Base-by-base conservation (phyloP, 1,140 invertebrate species). In the Brachionus koreanus region DNA sequence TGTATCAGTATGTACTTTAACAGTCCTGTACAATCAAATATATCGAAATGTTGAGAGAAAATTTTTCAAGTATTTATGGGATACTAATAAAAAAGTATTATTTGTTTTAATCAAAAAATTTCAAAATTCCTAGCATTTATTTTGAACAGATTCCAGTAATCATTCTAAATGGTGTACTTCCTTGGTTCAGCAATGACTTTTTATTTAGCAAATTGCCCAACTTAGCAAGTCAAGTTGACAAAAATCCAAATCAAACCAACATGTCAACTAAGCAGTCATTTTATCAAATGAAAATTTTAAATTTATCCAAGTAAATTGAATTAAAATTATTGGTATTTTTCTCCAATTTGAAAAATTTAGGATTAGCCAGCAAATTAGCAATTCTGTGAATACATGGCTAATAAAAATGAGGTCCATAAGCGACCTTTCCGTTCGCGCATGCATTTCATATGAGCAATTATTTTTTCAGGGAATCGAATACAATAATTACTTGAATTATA, bases 171-270 rank as follows among this genome's bases (percentile, higher is more conserved):
- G 93, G 93, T 1, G 93, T 93, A 86, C 89, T 93, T 19, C 86
- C 94, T 39, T 95, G 93, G 93, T 91, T 93, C 85, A 93, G 94
- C 5, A 93, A 93, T 86, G 83, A 86, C 79, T 95, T 95, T 88
- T 88, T 94, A 13, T 81, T 91, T 42, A 89, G 89, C 84, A 91
- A 92, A 87, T 86, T 92, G 39, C 90, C 91, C 76, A 88, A 91
- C 52, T 86, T 91, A 83, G 83, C 88, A 77, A 90, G 91, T 85
- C 87, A 89, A 77, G 85, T 92, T 37, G 91, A 92, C 86, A 90
- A 75, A 77, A 83, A 83, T 87, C 86, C 90, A 52, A 87, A 91
- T 74, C 89, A 90, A 83, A 86, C 86, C 25, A 90, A 91, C 69
- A 84, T 88, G 25, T 89, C 89, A 83, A 85, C 89, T 79, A 89